phyloP scores from a whole-genome alignment of 2,797 vertebrate genomes.

The Lacerta viridis region DNA sequence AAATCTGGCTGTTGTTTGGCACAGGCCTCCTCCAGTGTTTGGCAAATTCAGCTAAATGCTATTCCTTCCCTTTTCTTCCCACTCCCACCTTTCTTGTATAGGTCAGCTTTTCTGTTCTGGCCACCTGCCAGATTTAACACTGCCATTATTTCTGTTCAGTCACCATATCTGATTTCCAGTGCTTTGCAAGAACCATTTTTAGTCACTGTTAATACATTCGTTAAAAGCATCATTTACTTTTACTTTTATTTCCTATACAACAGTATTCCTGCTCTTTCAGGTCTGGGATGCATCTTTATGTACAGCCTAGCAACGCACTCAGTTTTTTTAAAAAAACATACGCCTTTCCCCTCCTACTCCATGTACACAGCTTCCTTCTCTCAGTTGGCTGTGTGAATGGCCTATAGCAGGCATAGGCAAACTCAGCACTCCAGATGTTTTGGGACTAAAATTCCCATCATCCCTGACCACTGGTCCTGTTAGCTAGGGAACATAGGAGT shows the following conservation, averaged over 20 bases:
- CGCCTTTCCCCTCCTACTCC: not conserved
- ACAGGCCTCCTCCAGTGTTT: not conserved
- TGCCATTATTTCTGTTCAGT: slow-evolving; percentile 3
- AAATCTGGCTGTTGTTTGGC: too few species aligned
- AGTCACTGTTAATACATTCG: not conserved
- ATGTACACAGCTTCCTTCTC: not conserved
- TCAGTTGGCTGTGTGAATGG: too few species aligned
- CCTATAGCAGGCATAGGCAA: too few species aligned
- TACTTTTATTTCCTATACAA: not conserved
- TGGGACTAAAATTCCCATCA: too few species aligned
- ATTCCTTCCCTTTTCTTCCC: not conserved
- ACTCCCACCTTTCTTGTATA: not conserved
- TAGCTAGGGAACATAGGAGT: too few species aligned
- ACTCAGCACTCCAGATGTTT: too few species aligned
- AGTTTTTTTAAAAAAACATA: too few species aligned
- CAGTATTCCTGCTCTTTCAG: not conserved
- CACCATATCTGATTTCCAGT: slow-evolving; percentile 23
- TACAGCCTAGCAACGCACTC: not conserved
- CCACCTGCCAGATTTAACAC: slow-evolving; percentile 13
- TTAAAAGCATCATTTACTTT: not conserved
- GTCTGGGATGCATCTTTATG: not conserved
- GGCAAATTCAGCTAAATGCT: not conserved
- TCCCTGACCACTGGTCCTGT: too few species aligned
- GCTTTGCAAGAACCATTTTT: slow-evolving; percentile 24
- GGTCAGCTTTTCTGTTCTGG: slow-evolving; percentile 14